These are phyloP conservation scores for Phrynocephalus guinanensis DNA, from an alignment of 2,797 vertebrate species.

Conservation along the genomic window DNA sequence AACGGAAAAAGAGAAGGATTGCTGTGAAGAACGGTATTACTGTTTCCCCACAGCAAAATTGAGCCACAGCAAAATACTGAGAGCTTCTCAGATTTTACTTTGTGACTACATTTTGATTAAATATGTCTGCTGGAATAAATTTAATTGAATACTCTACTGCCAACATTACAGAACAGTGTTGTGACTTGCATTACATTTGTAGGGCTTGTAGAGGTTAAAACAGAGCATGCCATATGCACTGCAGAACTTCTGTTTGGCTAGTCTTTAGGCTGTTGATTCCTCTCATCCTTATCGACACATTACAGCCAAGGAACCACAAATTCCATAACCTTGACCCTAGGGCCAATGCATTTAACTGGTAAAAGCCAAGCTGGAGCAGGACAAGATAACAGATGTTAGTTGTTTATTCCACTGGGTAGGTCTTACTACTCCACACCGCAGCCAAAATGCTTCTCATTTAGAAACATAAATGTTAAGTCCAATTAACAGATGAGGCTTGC, in stretches of 20 bases:
- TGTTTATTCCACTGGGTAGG: slow-evolving; percentile 83
- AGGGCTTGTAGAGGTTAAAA: slow-evolving; percentile 74
- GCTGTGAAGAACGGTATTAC: slow-evolving; percentile 7
- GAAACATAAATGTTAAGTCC: slow-evolving; percentile 81
- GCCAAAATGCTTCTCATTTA: slow-evolving; percentile 84
- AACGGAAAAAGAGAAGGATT: slow-evolving; percentile 14
- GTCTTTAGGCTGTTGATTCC: slow-evolving; percentile 67
- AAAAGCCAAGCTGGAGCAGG: slow-evolving; percentile 83
- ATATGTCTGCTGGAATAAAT: slow-evolving; percentile 43
- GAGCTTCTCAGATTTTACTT: slow-evolving; percentile 25
- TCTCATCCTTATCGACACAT: slow-evolving; percentile 61
- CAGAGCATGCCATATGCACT: slow-evolving; percentile 70
- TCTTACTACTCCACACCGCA: slow-evolving; percentile 78
- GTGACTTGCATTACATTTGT: slow-evolving; percentile 64
- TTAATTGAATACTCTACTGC: slow-evolving; percentile 44
- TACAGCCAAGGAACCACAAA: slow-evolving; percentile 74
- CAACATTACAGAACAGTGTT: slow-evolving; percentile 41
- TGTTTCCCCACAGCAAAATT: slow-evolving; percentile 41
- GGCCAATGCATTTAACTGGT: slow-evolving; percentile 78
- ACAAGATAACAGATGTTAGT: slow-evolving; percentile 84
- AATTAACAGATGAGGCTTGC: slow-evolving; percentile 80
- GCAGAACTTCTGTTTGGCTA: slow-evolving; percentile 70
- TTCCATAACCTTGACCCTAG: slow-evolving; percentile 80
- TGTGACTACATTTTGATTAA: slow-evolving; percentile 47
- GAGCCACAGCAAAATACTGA: slow-evolving; percentile 43